Base-by-base conservation (phyloP, 2,113 vertebrate genomes). In the Dendrocopos noguchii region DNA sequence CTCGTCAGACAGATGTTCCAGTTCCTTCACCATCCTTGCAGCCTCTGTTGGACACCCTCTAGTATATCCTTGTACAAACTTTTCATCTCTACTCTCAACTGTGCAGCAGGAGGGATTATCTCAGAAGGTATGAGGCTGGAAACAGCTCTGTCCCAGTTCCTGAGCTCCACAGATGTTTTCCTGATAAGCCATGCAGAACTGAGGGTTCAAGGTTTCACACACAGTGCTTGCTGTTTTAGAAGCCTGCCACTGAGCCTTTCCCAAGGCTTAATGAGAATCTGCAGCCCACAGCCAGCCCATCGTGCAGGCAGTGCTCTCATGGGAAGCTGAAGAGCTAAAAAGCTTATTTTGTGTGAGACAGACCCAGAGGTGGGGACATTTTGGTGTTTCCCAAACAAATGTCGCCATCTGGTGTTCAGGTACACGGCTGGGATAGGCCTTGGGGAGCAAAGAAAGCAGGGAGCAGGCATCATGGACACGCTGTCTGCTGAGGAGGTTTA, bases 391-490 rank as follows among this genome's bases (percentile, higher is more conserved):
- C 56, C 93, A 95, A 95, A 92, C 90, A 95, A 87, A 95, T 95
- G 87, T 75, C 68, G 90, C 95, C 95, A 96, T 64, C 95, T 96
- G 93, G 87, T 93, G 95, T 96, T 87, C 90, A 87, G 91, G 95
- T 88, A 92, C 18, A 92, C 81, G 67, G 75, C 64, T 76, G 34
- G 68, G 89, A 36, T 3, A 61, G 59, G 61, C 75, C 64, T 13
- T 24, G 39, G 68, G 75, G 33, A 88, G 72, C 19, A 59, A 77
- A 65, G 33, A 36, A 33, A 15, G 28, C 7, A 22, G 63, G 22
- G 29, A 84, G 81, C 25, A 28, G 29, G 33, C 57, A 61, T 25
- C 21, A 21, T 1, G 28, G 27, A 18, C 67, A 28, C 52, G 60
- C 15, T 15, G 50, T 29, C 12, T 70, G 36, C 17, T n/a, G 29